Conservation (phyloP, 2,113 vertebrate genomes). For the Erythrocercus mccallii region DNA sequence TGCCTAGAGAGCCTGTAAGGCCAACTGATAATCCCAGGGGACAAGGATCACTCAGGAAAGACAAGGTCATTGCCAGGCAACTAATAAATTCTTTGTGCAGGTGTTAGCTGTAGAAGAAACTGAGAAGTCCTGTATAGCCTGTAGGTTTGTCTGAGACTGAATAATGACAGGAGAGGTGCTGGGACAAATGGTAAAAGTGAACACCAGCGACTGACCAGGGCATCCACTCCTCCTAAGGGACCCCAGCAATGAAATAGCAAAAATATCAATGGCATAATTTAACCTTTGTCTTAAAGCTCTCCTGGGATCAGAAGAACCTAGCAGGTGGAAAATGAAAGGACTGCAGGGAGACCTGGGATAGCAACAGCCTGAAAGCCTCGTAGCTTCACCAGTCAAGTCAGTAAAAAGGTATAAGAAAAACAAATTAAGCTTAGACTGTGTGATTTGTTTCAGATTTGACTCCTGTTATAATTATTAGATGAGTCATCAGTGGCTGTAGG, state of each 20-base stretch:
- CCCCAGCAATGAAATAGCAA: fast-evolving
- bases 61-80: background rate
- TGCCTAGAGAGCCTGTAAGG: background rate
- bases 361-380: background rate
- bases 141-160: background rate
- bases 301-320: background rate
- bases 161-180: background rate
- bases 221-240: background rate
- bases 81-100: background rate
- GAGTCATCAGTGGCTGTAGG: background rate
- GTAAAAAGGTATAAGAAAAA: background rate
- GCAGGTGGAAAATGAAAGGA: background rate
- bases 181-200: background rate
- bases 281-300: background rate
- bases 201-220: background rate
- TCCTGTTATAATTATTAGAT: fast-evolving
- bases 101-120: background rate
- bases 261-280: background rate
- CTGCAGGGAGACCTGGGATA: background rate
- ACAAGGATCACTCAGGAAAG: background rate
- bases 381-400: background rate
- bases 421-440: background rate
- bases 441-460: background rate
- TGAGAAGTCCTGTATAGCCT: background rate
- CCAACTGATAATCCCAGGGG: background rate